Conservation (phyloP, 2,888 invertebrate genomes). For the Leptinotarsa haldemani region DNA sequence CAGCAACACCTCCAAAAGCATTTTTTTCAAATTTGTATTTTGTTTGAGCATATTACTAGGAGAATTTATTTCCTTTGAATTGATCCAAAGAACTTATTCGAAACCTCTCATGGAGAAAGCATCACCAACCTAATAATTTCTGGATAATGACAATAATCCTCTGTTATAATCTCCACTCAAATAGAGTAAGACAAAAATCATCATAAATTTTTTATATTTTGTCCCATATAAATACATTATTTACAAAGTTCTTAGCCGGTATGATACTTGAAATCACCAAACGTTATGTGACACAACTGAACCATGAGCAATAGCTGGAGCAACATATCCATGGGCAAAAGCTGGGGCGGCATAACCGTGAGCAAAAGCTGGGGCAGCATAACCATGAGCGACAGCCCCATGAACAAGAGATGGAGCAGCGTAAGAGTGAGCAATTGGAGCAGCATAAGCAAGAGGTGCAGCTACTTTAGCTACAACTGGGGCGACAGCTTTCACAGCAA, state of each 20-base stretch:
- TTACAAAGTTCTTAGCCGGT: constrained; percentile 43
- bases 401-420: constrained; percentile 25
- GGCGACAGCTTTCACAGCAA: constrained; percentile 44
- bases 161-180: too few relatives aligned
- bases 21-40: constrained; percentile 64
- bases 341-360: constrained; percentile 46
- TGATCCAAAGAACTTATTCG: too few relatives aligned
- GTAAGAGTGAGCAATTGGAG: constrained; percentile 36
- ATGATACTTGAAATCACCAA: constrained; percentile 65
- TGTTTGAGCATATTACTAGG: constrained; percentile 23
- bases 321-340: constrained; percentile 29
- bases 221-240: constrained; percentile 12
- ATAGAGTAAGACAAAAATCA: too few relatives aligned
- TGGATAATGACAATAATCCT: too few relatives aligned
- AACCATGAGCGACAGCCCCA: constrained; percentile 42
- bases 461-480: constrained; percentile 36
- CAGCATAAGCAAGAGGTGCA: constrained; percentile 31
- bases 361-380: constrained; percentile 32
- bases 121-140: too few relatives aligned
- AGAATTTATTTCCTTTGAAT: too few relatives aligned
- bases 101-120: too few relatives aligned
- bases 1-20: too few relatives aligned
- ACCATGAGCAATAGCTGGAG: constrained; percentile 38
- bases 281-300: constrained; percentile 49
- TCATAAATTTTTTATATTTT: neutral